Percentiles rank a stretch among this genome's conserved stretches.
These are phyloP conservation scores for Ceuthmochares aereus DNA, from an alignment of 2,113 vertebrate species.

Conservation along the genomic window DNA sequence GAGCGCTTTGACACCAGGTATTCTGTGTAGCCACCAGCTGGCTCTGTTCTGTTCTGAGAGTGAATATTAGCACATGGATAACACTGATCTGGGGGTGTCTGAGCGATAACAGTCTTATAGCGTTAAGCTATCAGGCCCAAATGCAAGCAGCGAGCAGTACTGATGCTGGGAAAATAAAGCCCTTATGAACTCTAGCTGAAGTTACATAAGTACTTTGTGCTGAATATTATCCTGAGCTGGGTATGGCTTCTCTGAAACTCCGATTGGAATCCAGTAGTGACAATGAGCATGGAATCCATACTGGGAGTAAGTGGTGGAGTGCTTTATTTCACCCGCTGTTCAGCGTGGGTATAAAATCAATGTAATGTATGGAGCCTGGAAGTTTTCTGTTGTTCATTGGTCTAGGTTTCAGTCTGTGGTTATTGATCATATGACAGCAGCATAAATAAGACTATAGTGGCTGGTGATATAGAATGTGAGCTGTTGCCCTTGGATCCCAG, in stretches of 20 bases:
- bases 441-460: accelerated
- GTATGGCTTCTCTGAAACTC: neutral
- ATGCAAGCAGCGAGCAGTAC: neutral
- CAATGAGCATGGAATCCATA: neutral
- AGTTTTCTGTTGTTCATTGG: neutral
- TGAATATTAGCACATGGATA: slow-evolving; percentile 31
- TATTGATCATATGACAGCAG: neutral
- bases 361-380: neutral
- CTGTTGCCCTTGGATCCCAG: neutral
- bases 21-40: slow-evolving; percentile 11
- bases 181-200: neutral
- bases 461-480: no score
- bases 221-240: neutral
- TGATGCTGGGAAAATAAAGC: neutral
- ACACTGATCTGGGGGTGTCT: slow-evolving; percentile 1
- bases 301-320: neutral
- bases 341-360: neutral
- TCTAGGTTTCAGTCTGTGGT: neutral
- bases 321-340: neutral
- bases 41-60: neutral
- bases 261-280: neutral
- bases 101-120: neutral
- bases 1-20: neutral
- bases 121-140: accelerated
- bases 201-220: neutral